Evolutionary conservation across 2,888 invertebrate species (phyloP).

Genomic region (Cataglyphis albicans): DNA sequence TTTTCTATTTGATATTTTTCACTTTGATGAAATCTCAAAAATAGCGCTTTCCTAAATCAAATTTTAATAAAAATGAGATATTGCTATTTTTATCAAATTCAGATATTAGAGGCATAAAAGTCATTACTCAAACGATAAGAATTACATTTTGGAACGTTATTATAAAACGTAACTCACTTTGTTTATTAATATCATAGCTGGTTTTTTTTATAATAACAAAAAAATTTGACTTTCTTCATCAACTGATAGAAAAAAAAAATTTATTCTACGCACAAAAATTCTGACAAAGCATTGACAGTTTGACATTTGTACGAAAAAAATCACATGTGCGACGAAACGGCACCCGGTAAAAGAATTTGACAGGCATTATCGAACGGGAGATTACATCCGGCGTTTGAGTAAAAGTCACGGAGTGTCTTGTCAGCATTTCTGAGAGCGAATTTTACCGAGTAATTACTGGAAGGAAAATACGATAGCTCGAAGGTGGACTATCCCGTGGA

Average conservation of each 20-base stretch:
- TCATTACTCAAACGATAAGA: no score
- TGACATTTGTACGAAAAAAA: slow-evolving; percentile 21
- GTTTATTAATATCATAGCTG: background rate
- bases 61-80: no score
- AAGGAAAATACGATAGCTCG: slow-evolving; percentile 61
- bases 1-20: no score
- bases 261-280: background rate
- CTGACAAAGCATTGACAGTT: slow-evolving; percentile 3
- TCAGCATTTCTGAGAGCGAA: slow-evolving; percentile 43
- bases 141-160: no score
- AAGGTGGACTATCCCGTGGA: slow-evolving; percentile 31
- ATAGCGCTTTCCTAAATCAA: no score
- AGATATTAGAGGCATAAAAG: no score
- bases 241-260: background rate
- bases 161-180: no score
- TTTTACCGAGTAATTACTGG: slow-evolving; percentile 61
- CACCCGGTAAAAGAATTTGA: slow-evolving; percentile 39
- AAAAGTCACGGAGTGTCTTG: slow-evolving; percentile 48
- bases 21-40: no score
- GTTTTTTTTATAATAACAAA: background rate
- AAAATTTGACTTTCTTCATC: background rate
- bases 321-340: background rate
- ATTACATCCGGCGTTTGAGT: slow-evolving; percentile 18
- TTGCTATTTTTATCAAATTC: no score
- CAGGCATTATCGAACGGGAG: slow-evolving; percentile 28